Percentiles rank a stretch among this genome's conserved stretches.
Conservation (phyloP, 2,888 invertebrate species). For the Chrysolina haemoptera region DNA sequence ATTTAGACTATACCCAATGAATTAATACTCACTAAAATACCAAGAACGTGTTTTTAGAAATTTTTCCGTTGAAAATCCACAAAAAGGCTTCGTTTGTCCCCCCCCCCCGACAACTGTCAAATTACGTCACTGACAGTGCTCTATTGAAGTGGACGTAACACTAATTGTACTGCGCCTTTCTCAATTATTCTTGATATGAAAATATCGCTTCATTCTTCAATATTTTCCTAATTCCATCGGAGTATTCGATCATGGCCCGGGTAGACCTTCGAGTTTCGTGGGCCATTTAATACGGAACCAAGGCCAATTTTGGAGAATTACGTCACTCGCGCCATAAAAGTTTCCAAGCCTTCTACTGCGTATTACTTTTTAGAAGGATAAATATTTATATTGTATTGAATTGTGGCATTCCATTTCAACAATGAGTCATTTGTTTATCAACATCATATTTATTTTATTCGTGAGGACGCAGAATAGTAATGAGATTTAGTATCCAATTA, state of each 20-base stretch:
- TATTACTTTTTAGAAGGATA: conserved; percentile 19
- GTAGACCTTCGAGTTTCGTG: conserved; percentile 26
- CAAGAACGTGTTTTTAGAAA: too few species aligned
- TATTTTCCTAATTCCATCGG: background rate
- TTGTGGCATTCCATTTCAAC: conserved; percentile 11
- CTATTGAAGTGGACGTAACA: too few species aligned
- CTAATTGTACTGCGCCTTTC: too few species aligned
- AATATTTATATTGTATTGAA: conserved; percentile 29
- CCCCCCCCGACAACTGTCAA: too few species aligned
- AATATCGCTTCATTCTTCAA: background rate
- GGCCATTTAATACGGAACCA: conserved; percentile 32
- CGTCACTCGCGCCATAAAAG: conserved; percentile 36
- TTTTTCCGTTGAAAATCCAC: too few species aligned
- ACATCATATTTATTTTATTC: conserved; percentile 24
- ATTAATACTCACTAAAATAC: too few species aligned
- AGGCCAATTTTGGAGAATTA: conserved; percentile 42
- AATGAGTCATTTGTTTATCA: conserved; percentile 43
- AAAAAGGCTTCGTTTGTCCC: too few species aligned
- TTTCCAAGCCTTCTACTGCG: conserved; percentile 34
- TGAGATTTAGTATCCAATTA: conserved; percentile 18
- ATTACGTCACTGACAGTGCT: too few species aligned
- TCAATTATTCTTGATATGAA: background rate
- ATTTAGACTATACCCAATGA: too few species aligned
- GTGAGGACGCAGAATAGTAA: conserved; percentile 18
- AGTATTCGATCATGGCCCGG: conserved; percentile 23